A percentile compares a stretch with the other conserved stretches of the same genome.
These are phyloP conservation scores for Monodelphis domestica DNA, from an alignment of 2,797 vertebrate species.

Conservation along the genomic window DNA sequence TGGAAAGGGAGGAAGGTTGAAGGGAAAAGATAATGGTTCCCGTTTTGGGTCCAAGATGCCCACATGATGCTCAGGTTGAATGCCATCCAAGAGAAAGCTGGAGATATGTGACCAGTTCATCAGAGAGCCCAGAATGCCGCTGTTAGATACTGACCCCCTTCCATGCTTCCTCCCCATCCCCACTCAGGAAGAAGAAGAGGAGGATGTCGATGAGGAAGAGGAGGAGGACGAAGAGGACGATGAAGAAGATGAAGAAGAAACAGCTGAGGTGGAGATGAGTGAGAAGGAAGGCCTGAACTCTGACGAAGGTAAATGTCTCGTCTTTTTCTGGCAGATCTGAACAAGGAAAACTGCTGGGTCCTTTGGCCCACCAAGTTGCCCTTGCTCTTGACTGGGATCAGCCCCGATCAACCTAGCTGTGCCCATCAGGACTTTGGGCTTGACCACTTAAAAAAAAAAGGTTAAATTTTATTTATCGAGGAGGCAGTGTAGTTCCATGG, in stretches of 20 bases:
- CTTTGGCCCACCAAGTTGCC: not conserved
- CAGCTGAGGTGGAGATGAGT: slow-evolving; percentile 86
- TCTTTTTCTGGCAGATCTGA: not conserved
- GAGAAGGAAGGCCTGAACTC: slow-evolving; percentile 91
- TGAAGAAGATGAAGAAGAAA: slow-evolving; percentile 85
- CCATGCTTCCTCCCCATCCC: not conserved
- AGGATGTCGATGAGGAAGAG: slow-evolving; percentile 54
- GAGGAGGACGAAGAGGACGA: slow-evolving; percentile 77
- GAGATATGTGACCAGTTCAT: not conserved
- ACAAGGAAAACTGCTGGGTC: not conserved
- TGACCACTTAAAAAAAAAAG: not conserved
- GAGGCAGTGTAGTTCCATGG: not conserved
- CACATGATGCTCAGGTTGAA: fast-evolving
- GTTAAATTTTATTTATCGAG: not conserved
- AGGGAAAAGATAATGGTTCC: not conserved
- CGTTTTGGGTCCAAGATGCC: not conserved
- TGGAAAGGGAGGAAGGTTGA: not conserved
- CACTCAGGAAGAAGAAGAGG: not conserved
- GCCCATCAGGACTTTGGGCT: not conserved
- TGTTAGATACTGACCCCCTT: not conserved
- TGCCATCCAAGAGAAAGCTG: not conserved
- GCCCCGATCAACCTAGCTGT: not conserved
- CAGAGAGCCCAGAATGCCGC: not conserved
- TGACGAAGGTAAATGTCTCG: slow-evolving; percentile 89
- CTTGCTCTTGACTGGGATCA: no score